Base-by-base conservation (phyloP, 2,888 invertebrate species). In the Caradrina kadenii region DNA sequence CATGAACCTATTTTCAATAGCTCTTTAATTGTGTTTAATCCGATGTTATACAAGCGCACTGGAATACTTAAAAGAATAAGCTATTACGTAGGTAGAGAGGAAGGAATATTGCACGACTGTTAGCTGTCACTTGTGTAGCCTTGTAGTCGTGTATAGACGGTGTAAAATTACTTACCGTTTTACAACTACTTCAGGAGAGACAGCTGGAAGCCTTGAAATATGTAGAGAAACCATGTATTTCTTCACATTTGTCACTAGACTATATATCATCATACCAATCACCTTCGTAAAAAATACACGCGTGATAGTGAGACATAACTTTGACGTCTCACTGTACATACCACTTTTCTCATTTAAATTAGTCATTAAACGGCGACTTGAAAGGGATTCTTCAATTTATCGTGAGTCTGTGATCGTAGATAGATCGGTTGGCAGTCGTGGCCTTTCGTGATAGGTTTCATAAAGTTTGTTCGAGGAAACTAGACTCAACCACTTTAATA, bases 391-490 rank as follows among this genome's bases (percentile, higher is more conserved):
- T 56, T 69, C 49, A 56, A 70, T 80, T 69, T 70, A 63, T 58
- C 35, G 63, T 19, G 17, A 66, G 53, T 52, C 63, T 77, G 59
- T 55, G 61, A 64, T 59, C 35, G 59, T 11, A 56, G 53, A 69
- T 35, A 67, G 50, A 72, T 61, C 22, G 60, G 35, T 45, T 49
- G 56, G 52, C 63, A 69, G 60, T 53, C 63, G 76, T 83, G 79
- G 76, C 67, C 62, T 71, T 69, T 58, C 59, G 63, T 69, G 82
- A 85, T 83, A 80, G 73, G 68, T 76, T 83, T 80, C 72, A 81
- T 74, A 68, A 77, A 84, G 81, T 86, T 87, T 77, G 74, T 62
- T 82, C 80, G 77, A 82, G 78, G 66, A 69, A 81, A 82, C 81
- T 83, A 77, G 65, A 55, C 63, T 58, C 66, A 67, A 75, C 66